phyloP scores from a whole-genome alignment of 2,113 vertebrate genomes.

The Phaethornis superciliosus region DNA sequence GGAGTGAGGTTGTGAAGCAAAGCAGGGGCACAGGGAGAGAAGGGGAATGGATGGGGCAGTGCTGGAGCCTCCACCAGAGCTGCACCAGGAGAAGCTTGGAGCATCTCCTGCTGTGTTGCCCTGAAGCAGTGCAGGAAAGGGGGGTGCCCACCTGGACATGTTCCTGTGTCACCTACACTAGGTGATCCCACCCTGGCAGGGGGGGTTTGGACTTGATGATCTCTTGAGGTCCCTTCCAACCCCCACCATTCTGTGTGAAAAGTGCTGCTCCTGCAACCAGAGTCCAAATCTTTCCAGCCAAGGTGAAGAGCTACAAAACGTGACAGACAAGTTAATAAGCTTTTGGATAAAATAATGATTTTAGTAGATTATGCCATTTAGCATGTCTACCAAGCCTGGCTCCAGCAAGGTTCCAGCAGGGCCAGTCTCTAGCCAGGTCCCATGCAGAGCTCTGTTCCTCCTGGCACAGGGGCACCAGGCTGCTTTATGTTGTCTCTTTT shows the following conservation, averaged over 20 bases:
- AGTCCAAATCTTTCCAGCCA: not conserved
- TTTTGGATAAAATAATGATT: not conserved
- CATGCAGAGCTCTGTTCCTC: not conserved
- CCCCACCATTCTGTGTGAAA: too few species aligned
- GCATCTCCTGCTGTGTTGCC: rapidly evolving
- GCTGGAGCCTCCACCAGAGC: not conserved
- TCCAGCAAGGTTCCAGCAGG: not conserved
- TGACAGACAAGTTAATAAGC: not conserved
- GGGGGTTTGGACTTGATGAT: too few species aligned
- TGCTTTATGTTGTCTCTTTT: not conserved
- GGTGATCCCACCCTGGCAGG: too few species aligned
- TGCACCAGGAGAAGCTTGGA: not conserved
- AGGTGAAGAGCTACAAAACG: not conserved
- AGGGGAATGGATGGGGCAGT: rapidly evolving
- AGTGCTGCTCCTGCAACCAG: too few species aligned
- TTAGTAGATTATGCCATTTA: not conserved
- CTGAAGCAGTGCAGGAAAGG: not conserved
- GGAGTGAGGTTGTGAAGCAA: not conserved
- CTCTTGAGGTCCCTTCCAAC: too few species aligned
- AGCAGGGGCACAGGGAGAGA: not conserved
- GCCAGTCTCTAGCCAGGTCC: not conserved
- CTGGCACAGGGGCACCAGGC: not conserved
- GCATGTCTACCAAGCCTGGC: not conserved
- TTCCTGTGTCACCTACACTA: too few species aligned
- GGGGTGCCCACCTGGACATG: too few species aligned